Evolutionary conservation across 2,797 vertebrate genomes (phyloP).

Genomic region (Leontopithecus rosalia): DNA sequence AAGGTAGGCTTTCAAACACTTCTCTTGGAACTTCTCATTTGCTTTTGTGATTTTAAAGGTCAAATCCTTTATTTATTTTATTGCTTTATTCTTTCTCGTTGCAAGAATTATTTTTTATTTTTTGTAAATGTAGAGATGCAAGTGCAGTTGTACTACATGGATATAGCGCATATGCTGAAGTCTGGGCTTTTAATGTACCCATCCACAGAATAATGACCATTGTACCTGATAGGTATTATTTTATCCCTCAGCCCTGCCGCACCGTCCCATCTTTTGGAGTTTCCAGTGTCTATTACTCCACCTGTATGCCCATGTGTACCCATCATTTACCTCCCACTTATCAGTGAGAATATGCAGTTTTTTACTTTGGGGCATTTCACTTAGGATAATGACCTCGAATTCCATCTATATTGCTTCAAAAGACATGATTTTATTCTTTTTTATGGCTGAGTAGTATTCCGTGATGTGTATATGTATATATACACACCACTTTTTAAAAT

Average conservation of each 20-base stretch:
- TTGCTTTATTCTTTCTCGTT: neutral
- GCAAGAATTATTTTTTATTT: neutral
- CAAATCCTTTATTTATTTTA: neutral
- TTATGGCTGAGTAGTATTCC: neutral
- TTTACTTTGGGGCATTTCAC: neutral
- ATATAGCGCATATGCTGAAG: neutral
- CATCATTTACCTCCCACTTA: neutral
- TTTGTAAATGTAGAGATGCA: neutral
- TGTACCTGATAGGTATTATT: neutral
- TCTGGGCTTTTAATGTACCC: neutral
- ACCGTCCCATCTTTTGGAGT: neutral
- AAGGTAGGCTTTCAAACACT: conserved; percentile 85
- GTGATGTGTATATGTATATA: neutral
- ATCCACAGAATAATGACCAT: neutral
- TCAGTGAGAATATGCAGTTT: neutral
- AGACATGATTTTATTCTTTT: neutral
- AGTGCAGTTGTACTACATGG: neutral
- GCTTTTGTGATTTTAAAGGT: conserved; percentile 29
- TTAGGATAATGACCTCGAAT: neutral
- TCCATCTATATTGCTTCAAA: neutral
- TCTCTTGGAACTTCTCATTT: conserved; percentile 36
- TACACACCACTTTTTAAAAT: neutral
- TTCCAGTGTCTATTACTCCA: neutral
- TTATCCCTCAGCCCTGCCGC: neutral
- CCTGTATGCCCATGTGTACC: neutral